Evolutionary conservation across 2,113 vertebrate genomes (phyloP).

Genomic region (Dasyurus viverrinus): DNA sequence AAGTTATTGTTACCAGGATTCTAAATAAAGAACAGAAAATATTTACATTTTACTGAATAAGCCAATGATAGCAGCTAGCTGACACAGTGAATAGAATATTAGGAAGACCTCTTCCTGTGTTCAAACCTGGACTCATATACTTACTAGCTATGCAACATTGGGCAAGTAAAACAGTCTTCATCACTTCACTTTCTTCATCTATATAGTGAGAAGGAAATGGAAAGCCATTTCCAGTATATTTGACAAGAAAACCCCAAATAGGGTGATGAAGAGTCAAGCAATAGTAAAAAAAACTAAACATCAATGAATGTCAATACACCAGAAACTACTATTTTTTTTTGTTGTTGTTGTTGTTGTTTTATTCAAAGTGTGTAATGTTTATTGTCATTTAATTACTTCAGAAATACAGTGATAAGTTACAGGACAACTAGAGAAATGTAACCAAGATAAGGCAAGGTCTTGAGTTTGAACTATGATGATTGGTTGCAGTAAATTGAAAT

Average conservation of each 20-base stretch:
- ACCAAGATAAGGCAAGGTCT: background rate
- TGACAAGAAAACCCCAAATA: background rate
- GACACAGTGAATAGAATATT: too few species aligned
- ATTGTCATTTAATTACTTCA: background rate
- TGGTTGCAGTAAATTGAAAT: background rate
- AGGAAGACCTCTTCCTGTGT: too few species aligned
- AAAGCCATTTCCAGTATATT: too few species aligned
- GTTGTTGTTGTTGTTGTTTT: too few species aligned
- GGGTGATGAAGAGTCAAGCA: background rate
- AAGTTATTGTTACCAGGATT: background rate
- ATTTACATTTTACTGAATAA: background rate
- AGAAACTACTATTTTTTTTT: background rate
- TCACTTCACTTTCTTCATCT: too few species aligned
- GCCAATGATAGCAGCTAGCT: background rate
- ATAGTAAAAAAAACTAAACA: background rate
- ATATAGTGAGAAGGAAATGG: too few species aligned
- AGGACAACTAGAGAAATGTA: background rate
- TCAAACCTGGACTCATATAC: too few species aligned
- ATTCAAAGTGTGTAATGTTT: background rate
- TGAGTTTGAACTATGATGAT: background rate
- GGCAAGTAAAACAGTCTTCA: too few species aligned
- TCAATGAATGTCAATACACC: background rate
- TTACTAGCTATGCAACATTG: too few species aligned
- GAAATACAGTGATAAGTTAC: background rate
- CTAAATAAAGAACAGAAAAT: background rate